Evolutionary conservation across 2,113 vertebrate genomes (phyloP).

Genomic region (Alligator mississippiensis): DNA sequence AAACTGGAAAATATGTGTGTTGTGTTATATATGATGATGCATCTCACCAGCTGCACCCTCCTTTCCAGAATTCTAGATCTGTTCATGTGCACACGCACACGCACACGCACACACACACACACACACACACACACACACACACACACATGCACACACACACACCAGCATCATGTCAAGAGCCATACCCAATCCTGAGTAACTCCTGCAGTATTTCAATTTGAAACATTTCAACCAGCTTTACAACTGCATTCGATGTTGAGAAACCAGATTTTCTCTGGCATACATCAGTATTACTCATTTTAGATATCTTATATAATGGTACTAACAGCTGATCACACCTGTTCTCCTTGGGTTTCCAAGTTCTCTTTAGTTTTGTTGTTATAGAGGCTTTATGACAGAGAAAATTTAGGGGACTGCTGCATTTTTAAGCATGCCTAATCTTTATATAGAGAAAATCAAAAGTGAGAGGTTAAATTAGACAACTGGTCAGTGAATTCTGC

Average conservation of each 20-base stretch:
- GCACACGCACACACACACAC: too few relatives aligned
- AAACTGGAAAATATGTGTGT: too few relatives aligned
- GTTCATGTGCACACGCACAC: too few relatives aligned
- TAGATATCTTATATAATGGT: background rate
- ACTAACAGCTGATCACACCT: conserved; percentile 53
- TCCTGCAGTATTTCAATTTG: background rate
- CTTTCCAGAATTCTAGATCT: too few relatives aligned
- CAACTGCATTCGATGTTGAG: background rate
- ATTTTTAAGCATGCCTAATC: background rate
- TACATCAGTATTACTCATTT: background rate
- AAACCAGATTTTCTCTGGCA: background rate
- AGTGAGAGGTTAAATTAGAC: conserved; percentile 33
- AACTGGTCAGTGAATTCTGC: background rate
- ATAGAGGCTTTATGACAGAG: background rate
- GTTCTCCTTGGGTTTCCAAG: background rate
- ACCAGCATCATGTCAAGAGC: background rate
- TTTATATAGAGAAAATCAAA: conserved; percentile 22
- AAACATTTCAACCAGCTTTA: background rate
- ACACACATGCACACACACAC: background rate
- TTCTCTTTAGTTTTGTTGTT: background rate
- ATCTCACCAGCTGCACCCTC: too few relatives aligned
- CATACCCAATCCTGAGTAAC: background rate
- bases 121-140: too few relatives aligned
- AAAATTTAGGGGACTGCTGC: background rate
- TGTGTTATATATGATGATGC: too few relatives aligned